Conservation (phyloP, 2,113 vertebrate species). For the Lasiurus cinereus region DNA sequence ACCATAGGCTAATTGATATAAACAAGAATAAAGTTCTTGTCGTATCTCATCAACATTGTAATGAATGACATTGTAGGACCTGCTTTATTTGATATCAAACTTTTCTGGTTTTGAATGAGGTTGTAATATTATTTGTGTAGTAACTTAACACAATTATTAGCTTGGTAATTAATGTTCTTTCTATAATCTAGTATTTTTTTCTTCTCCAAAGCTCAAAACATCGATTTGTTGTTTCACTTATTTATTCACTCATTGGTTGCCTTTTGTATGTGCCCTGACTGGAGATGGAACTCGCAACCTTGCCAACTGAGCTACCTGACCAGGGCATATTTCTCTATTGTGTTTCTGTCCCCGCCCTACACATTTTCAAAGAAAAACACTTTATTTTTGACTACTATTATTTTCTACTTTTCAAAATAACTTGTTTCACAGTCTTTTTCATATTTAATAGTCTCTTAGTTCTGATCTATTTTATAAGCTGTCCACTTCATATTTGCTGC, state of each 20-base stretch:
- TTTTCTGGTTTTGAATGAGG: slow-evolving; percentile 36
- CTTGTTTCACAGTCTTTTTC: slow-evolving; percentile 16
- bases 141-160: neutral
- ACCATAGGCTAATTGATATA: neutral
- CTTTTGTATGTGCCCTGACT: neutral
- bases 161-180: neutral
- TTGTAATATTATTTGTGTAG: neutral
- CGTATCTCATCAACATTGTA: neutral
- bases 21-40: no score
- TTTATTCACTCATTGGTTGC: neutral
- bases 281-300: neutral
- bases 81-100: neutral
- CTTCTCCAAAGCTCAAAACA: slow-evolving; percentile 3
- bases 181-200: neutral
- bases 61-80: neutral
- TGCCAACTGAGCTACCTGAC: neutral
- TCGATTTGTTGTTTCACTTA: neutral
- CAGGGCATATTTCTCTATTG: neutral
- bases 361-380: neutral
- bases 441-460: slow-evolving; percentile 19
- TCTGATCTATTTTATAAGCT: neutral
- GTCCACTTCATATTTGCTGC: neutral
- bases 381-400: neutral
- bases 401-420: neutral
- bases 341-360: neutral